phyloP scores from a whole-genome alignment of 2,888 invertebrate genomes.

The Caenorhabditis afra region DNA sequence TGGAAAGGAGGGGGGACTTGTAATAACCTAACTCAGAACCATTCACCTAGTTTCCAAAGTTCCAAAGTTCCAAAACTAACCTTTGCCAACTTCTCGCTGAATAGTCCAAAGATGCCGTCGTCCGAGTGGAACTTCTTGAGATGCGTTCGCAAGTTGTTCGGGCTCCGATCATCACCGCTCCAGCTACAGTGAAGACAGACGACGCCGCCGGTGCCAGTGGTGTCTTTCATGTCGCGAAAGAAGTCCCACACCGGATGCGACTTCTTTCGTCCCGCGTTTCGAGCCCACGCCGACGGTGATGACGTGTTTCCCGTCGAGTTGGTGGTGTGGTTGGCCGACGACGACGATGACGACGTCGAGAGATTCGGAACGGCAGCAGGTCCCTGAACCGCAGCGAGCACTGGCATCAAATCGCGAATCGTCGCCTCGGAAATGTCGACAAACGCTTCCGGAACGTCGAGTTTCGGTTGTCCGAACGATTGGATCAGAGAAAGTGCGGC shows the following conservation, averaged over 20 bases:
- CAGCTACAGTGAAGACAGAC: constrained; percentile 73
- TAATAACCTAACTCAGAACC: not conserved
- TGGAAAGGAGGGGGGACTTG: constrained; percentile 5
- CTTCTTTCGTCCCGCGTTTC: constrained; percentile 74
- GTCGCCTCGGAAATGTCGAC: constrained; percentile 37
- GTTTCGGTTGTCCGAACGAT: constrained; percentile 41
- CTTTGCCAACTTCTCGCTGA: constrained; percentile 70
- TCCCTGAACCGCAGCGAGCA: constrained; percentile 33
- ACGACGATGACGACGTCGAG: not conserved
- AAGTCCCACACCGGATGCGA: constrained; percentile 78
- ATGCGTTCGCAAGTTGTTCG: constrained; percentile 76
- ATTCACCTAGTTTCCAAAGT: too few relatives aligned
- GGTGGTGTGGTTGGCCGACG: not conserved
- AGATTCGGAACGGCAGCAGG: not conserved
- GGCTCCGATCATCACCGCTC: constrained; percentile 74
- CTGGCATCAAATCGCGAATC: constrained; percentile 55
- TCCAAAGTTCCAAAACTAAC: constrained; percentile 50
- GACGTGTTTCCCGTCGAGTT: constrained; percentile 20
- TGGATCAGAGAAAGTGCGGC: constrained; percentile 42
- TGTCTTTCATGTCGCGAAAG: constrained; percentile 74
- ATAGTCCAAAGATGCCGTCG: constrained; percentile 73
- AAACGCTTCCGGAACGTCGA: constrained; percentile 7
- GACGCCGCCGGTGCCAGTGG: constrained; percentile 72
- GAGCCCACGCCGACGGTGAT: constrained; percentile 67
- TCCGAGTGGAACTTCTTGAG: constrained; percentile 73